Base-by-base conservation (phyloP, 2,888 invertebrate genomes). In the Brachypterus glaber region DNA sequence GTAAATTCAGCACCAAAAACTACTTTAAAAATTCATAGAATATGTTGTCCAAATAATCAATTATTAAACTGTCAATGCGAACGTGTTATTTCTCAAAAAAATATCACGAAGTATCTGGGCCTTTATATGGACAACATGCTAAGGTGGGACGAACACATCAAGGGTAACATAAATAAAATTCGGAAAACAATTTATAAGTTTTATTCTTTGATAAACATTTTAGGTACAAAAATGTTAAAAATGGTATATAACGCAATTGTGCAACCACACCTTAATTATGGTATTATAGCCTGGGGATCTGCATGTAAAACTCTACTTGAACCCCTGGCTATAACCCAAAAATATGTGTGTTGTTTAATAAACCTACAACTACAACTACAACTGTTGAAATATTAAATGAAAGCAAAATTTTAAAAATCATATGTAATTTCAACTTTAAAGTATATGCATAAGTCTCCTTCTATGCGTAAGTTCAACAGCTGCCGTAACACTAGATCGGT, bases 241-340 rank as follows among this genome's bases (percentile, higher is more conserved):
- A 21, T 21, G 21, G 21, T 21, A 21, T 21, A 21, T 9, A 21
- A 21, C 9, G 21, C 9, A 21, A 21, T 21, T 21, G 5, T 21
- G 21, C 21, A 21, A 9, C 9, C 21, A 21, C 5, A 7, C 21
- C 21, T 21, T 21, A 7, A 21, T 21, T 21, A 21, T 21, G 21
- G 21, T 21, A 21, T n/a, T n/a, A n/a, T 21, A 21, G 21, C 21
- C 21, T 21, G 21, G 21, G 21, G 21, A 21, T 21, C 21, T 21
- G 7, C 9, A 21, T 21, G 21, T 21, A 21, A 21, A 21, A 21
- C 21, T 21, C 21, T 21, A 9, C 21, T 21, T 21, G 21, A 21
- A 21, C 21, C 21, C 21, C 21, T 21, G 7, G 5, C 21, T 21
- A 21, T 21, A 21, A 21, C 21, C 21, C 21, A 21, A 21, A 21